A percentile compares a stretch with the other conserved stretches of the same genome.
These are phyloP conservation scores for Ridgeia piscesae DNA, from an alignment of 1,140 invertebrate genomes.

Conservation along the genomic window DNA sequence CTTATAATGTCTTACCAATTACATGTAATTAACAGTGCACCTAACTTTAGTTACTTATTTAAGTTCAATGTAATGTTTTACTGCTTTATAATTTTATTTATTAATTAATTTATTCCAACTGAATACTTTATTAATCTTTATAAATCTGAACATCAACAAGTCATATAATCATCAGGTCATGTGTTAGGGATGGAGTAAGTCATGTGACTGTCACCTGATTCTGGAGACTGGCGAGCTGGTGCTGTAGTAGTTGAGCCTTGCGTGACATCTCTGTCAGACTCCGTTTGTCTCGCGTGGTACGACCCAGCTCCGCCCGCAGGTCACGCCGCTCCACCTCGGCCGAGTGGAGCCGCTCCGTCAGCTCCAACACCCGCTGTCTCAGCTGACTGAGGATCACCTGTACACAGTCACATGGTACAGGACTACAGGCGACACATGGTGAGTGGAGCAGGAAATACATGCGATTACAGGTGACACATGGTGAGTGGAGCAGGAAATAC, in stretches of 20 bases:
- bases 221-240: slow-evolving; percentile 8
- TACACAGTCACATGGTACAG: background rate
- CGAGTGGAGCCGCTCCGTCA: slow-evolving; percentile 48
- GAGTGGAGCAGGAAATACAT: background rate
- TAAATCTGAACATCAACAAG: background rate
- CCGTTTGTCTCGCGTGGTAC: background rate
- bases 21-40: too few species aligned
- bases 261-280: background rate
- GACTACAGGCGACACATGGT: background rate
- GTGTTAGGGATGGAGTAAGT: too few species aligned
- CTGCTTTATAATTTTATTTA: background rate
- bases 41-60: background rate
- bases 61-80: background rate
- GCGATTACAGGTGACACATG: background rate
- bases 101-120: slow-evolving; percentile 5
- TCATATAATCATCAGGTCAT: background rate
- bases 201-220: slow-evolving; percentile 20
- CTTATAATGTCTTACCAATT: too few species aligned
- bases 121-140: background rate
- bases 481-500: background rate
- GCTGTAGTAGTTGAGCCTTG: slow-evolving; percentile 9
- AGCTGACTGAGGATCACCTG: slow-evolving; percentile 26
- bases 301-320: slow-evolving; percentile 13
- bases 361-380: slow-evolving; percentile 49
- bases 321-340: slow-evolving; percentile 44